Evolutionary conservation across 1,140 invertebrate species (phyloP).

Genomic region (Drosophila malerkotliana): DNA sequence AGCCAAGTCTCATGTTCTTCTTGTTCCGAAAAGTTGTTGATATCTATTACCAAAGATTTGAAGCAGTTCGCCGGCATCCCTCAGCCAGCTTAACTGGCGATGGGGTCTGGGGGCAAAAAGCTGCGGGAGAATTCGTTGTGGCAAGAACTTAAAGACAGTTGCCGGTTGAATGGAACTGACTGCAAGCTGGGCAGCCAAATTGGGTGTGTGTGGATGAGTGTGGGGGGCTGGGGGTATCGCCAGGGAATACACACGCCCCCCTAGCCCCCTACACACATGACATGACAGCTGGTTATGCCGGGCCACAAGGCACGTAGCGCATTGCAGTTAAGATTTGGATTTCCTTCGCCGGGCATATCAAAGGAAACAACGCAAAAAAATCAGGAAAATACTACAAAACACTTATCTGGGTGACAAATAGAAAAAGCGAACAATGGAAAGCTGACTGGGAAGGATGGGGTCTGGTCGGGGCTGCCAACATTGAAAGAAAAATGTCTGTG

Average conservation of each 20-base stretch:
- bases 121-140: constrained; percentile 9
- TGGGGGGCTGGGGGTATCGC: not conserved
- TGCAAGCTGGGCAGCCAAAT: constrained; percentile 31
- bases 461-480: constrained; percentile 35
- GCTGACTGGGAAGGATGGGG: not conserved
- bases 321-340: constrained; percentile 80
- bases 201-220: not conserved
- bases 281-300: constrained; percentile 70
- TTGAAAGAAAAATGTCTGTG: constrained; percentile 75
- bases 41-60: constrained; percentile 79
- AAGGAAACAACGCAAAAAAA: constrained; percentile 53
- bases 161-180: constrained; percentile 71
- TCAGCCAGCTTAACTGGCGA: constrained; percentile 54
- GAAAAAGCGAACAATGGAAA: constrained; percentile 52
- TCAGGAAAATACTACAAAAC: constrained; percentile 78
- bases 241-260: constrained; percentile 5
- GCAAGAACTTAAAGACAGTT: constrained; percentile 68
- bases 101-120: not conserved
- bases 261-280: constrained; percentile 47
- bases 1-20: constrained; percentile 34
- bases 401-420: constrained; percentile 81
- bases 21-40: constrained; percentile 73
- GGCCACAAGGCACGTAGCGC: constrained; percentile 74
- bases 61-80: constrained; percentile 70
- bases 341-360: constrained; percentile 64